A percentile compares a stretch with the other conserved stretches of the same genome.
Conservation (phyloP, 2,113 vertebrate species). For the Delphinus delphis region DNA sequence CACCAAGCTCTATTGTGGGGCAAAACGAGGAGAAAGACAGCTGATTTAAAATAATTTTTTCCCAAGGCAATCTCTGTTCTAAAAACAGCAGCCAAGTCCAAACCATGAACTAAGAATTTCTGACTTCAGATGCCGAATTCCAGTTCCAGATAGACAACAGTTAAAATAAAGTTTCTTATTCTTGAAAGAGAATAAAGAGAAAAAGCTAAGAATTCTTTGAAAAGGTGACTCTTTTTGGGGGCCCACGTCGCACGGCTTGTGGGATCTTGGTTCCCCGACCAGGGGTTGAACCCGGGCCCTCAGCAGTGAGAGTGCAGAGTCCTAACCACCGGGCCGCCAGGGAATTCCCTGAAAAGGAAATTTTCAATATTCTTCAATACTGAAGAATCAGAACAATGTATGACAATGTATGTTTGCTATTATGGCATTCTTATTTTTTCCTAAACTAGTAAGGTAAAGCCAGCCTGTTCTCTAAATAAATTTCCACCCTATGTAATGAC, state of each 20-base stretch:
- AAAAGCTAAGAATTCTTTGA: neutral
- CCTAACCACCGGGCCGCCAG: no score
- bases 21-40: neutral
- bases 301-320: no score
- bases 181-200: neutral
- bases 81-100: constrained; percentile 4
- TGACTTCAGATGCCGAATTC: neutral
- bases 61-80: neutral
- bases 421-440: neutral
- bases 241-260: no score
- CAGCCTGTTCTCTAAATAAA: neutral
- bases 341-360: neutral
- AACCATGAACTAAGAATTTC: neutral
- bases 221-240: neutral
- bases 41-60: neutral
- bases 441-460: neutral
- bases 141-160: neutral
- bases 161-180: neutral
- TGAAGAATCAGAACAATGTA: neutral
- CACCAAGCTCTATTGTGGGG: neutral
- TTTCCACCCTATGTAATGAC: neutral
- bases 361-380: neutral
- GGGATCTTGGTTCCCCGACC: no score
- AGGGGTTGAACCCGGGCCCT: no score
- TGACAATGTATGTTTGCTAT: neutral